Evolutionary conservation across 1,140 invertebrate species (phyloP), one percentile per base, ranked within the genome.

Genomic region (Aphelenchoides avenae): DNA sequence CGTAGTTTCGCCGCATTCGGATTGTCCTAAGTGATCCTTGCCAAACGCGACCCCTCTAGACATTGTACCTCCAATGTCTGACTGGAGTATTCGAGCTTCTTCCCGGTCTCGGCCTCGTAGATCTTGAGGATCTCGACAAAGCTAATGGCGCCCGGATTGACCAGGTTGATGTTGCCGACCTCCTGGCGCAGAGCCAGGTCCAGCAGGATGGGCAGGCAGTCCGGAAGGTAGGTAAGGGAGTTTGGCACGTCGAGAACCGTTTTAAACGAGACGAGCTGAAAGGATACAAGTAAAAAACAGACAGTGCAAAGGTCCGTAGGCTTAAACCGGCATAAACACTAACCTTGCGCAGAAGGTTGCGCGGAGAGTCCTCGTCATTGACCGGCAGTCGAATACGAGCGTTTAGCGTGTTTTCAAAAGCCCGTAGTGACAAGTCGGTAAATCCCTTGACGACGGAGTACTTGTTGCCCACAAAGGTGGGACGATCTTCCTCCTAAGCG

Each of bases 401-500:
- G 40, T 68, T 68, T 9, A 66, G 37, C 31, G 65, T 51, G 26
- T 66, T 33, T 29, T 34, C 52, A 29, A 66, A 68, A 22, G 40
- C 36, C 22, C 29, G n/a, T 6, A 68, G 22, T 5, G 42, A 15
- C 27, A 33, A 46, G 41, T 68, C 66, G 9, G 66, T 66, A 40
- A 63, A 68, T 3, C 37, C 48, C 37, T 66, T 70, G 42, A 69
- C 55, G 0, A 51, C 40, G 3, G 62, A 58, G 31, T 66, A 70
- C 11, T 47, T 47, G 13, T 52, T 68, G n/a, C 61, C 66, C 5
- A 37, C 41, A 46, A 43, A 67, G 24, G 52, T 67, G 39, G 53
- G 46, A 15, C 37, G 20, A 26, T 61, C 49, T 22, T 67, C 42
- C 57, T 68, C 60, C 59, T 70, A 20, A 33, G 47, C 18, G 22